phyloP scores from a whole-genome alignment of 2,888 invertebrate genomes.

The Epinotia brunnichana region DNA sequence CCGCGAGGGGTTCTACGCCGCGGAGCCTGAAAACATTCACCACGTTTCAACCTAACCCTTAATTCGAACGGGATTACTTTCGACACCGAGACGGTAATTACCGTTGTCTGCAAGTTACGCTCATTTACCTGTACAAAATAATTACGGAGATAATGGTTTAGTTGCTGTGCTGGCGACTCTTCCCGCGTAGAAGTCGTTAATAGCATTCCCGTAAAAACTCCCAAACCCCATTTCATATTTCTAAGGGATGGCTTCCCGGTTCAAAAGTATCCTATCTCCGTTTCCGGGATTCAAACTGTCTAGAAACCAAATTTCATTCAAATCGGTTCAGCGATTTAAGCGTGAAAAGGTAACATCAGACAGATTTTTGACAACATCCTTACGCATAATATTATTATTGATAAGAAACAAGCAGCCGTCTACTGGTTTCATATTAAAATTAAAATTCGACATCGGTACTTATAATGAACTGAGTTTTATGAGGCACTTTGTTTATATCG shows the following conservation, averaged over 20 bases:
- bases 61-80: slow-evolving; percentile 47
- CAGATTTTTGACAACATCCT: too few species aligned
- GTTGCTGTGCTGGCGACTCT: not conserved
- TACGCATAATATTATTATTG: too few species aligned
- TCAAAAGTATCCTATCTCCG: not conserved
- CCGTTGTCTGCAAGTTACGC: slow-evolving; percentile 14
- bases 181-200: not conserved
- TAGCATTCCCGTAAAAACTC: not conserved
- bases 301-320: too few species aligned
- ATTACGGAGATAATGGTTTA: not conserved
- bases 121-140: not conserved
- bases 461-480: not conserved
- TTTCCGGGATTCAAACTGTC: too few species aligned
- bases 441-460: too few species aligned
- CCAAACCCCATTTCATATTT: not conserved
- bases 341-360: too few species aligned
- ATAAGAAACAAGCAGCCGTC: too few species aligned
- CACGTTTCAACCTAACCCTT: slow-evolving; percentile 56
- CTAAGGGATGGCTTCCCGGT: not conserved
- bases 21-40: slow-evolving; percentile 72
- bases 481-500: not conserved
- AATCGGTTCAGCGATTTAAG: too few species aligned
- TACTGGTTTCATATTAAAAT: too few species aligned
- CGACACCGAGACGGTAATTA: slow-evolving; percentile 40
- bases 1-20: slow-evolving; percentile 65